Percentiles rank a stretch among this genome's conserved stretches.
phyloP scores from a whole-genome alignment of 2,888 invertebrate species.

The Spodoptera littoralis region DNA sequence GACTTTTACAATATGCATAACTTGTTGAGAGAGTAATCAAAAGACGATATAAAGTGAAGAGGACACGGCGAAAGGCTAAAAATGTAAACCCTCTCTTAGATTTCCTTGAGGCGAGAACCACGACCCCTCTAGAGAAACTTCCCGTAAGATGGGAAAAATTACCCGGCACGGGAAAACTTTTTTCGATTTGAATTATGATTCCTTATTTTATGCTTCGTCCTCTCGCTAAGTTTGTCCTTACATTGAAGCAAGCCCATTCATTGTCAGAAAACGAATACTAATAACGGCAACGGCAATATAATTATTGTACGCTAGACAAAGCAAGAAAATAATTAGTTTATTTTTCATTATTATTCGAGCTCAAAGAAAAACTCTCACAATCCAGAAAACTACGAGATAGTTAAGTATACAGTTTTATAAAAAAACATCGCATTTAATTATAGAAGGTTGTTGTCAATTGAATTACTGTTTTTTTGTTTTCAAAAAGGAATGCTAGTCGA shows the following conservation, averaged over 20 bases:
- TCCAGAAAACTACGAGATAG: constrained; percentile 5
- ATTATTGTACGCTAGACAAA: constrained; percentile 32
- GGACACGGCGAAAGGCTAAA: constrained; percentile 87
- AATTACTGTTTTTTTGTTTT: constrained; percentile 40
- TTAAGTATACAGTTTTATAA: constrained; percentile 6
- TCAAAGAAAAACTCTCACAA: constrained; percentile 17
- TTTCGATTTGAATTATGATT: constrained; percentile 89
- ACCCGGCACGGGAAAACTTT: constrained; percentile 84
- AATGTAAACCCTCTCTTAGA: constrained; percentile 87
- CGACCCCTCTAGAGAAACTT: constrained; percentile 85
- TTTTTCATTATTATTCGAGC: constrained; percentile 16
- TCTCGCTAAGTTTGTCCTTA: constrained; percentile 84
- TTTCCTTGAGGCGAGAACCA: constrained; percentile 80
- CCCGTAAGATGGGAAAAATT: constrained; percentile 88
- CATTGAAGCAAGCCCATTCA: constrained; percentile 77
- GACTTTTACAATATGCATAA: constrained; percentile 88
- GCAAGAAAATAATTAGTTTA: constrained; percentile 41
- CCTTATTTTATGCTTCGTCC: constrained; percentile 85
- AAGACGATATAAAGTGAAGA: constrained; percentile 88
- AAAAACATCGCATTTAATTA: constrained; percentile 19
- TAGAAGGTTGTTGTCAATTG: constrained; percentile 11
- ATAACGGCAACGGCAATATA: constrained; percentile 29
- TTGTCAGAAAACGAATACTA: constrained; percentile 75
- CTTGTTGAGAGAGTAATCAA: constrained; percentile 89
- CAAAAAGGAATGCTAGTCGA: constrained; percentile 49